Conservation (phyloP, 2,888 invertebrate genomes). For the Leptopilina drosophilae region DNA sequence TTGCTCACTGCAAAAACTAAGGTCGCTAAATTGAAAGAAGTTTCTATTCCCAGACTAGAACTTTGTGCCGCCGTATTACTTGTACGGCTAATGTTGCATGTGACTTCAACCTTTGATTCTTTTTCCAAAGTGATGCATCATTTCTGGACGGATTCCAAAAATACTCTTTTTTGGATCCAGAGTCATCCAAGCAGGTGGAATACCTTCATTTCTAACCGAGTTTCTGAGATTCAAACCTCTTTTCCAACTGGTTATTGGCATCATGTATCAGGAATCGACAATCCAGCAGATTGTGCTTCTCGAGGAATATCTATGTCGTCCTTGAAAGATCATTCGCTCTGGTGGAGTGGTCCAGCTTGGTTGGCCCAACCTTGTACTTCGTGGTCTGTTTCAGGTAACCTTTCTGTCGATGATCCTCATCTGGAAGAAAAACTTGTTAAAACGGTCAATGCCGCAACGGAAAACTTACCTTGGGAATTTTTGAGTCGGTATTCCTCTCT, state of each 20-base stretch:
- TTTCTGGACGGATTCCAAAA: not conserved
- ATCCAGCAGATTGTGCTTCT: not conserved
- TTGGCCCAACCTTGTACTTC: not conserved
- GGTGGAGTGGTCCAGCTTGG: not conserved
- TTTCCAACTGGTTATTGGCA: not conserved
- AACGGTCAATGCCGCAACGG: not conserved
- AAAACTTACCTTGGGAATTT: not conserved
- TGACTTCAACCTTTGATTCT: too few species aligned
- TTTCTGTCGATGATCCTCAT: not conserved
- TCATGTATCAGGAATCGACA: not conserved
- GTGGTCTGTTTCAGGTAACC: not conserved
- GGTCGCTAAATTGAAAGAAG: too few species aligned
- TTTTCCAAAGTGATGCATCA: too few species aligned
- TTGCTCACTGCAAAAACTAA: not conserved
- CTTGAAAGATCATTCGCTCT: not conserved
- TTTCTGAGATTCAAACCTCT: not conserved
- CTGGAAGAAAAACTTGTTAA: not conserved
- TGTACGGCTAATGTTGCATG: too few species aligned
- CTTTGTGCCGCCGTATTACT: too few species aligned
- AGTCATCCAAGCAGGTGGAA: not conserved
- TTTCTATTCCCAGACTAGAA: too few species aligned
- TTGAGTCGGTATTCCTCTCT: not conserved
- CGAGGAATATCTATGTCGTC: not conserved
- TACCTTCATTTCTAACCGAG: not conserved
- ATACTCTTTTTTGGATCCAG: not conserved